phyloP scores from a whole-genome alignment of 2,797 vertebrate species.

The Dendrocincla tyrannina region DNA sequence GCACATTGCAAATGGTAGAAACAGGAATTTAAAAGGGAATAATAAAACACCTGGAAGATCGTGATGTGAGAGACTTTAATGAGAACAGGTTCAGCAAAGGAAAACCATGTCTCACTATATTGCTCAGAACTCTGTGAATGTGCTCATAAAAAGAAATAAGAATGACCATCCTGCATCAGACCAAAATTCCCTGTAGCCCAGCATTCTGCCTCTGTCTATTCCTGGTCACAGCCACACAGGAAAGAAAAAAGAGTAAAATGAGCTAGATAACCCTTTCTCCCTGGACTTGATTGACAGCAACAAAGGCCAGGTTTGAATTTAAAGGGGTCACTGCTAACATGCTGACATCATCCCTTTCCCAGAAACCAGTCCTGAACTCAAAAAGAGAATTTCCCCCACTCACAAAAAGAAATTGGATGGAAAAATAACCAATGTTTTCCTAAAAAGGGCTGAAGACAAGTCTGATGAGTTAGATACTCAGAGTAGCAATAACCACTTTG shows the following conservation, averaged over 20 bases:
- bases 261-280: not conserved
- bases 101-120: not conserved
- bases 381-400: not conserved
- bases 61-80: constrained; percentile 19
- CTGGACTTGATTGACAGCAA: not conserved
- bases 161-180: not conserved
- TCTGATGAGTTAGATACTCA: not conserved
- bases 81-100: constrained; percentile 24
- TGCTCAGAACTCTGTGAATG: not conserved
- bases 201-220: not conserved
- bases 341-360: not conserved
- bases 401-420: not conserved
- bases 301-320: not conserved
- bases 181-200: not conserved
- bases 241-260: not conserved
- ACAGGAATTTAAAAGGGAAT: constrained; percentile 63
- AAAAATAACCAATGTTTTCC: not conserved
- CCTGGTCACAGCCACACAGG: not conserved
- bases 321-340: not conserved
- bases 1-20: constrained; percentile 29
- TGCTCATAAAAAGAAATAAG: not conserved
- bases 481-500: not conserved
- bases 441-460: not conserved
- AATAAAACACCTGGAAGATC: constrained; percentile 62
- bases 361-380: not conserved